These are phyloP conservation scores for Pygoscelis adeliae DNA, from an alignment of 2,113 vertebrate species.

Conservation along the genomic window DNA sequence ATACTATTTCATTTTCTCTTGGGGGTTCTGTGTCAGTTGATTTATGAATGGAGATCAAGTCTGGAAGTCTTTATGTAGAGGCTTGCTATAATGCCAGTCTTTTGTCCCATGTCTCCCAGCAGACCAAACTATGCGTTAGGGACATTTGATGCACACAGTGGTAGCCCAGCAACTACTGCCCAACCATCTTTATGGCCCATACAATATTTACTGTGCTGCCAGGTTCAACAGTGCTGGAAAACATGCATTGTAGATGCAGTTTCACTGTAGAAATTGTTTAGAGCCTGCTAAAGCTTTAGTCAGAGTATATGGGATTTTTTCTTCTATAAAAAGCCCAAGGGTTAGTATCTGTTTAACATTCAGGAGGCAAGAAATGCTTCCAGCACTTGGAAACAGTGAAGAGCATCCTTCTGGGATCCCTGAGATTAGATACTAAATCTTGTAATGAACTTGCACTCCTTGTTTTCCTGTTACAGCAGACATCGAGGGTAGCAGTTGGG, in stretches of 20 bases:
- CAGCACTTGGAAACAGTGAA: not conserved
- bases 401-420: not conserved
- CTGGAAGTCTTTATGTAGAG: not conserved
- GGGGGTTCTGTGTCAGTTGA: not conserved
- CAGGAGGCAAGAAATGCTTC: not conserved
- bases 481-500: not conserved
- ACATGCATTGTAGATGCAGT: not conserved
- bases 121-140: not conserved
- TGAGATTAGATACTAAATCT: not conserved
- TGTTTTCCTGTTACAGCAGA: not conserved
- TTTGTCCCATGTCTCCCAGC: not conserved
- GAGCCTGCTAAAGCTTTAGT: not conserved
- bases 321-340: not conserved
- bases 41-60: not conserved
- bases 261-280: not conserved
- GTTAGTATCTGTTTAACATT: not conserved
- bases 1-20: not conserved
- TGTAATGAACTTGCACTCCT: not conserved
- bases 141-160: not conserved
- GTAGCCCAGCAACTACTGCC: not conserved
- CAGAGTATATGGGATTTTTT: not conserved
- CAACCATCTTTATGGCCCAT: not conserved
- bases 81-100: not conserved
- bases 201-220: not conserved
- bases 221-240: not conserved